These are phyloP conservation scores for Pachypeltis micranthus DNA, from an alignment of 1,140 invertebrate species.

Conservation along the genomic window DNA sequence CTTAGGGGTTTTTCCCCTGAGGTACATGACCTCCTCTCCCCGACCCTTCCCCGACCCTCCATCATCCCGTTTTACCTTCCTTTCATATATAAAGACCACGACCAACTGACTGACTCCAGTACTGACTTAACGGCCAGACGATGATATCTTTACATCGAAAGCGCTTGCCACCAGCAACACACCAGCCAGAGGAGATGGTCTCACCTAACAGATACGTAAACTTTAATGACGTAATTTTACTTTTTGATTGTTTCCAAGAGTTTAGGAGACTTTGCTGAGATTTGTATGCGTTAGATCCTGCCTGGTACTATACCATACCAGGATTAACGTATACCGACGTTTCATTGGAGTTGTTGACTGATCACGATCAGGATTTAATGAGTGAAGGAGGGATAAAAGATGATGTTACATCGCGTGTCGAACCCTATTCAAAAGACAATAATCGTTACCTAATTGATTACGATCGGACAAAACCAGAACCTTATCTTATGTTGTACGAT, in stretches of 20 bases:
- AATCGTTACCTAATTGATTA: conserved; percentile 36
- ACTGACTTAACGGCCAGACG: too few species aligned
- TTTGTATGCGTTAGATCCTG: conserved; percentile 22
- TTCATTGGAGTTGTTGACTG: conserved; percentile 38
- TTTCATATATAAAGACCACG: too few species aligned
- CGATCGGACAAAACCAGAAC: conserved; percentile 31
- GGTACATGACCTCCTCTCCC: too few species aligned
- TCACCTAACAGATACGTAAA: too few species aligned
- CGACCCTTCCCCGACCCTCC: too few species aligned
- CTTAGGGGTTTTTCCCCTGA: too few species aligned
- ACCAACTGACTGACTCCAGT: too few species aligned
- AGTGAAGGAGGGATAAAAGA: conserved; percentile 32
- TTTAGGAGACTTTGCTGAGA: conserved; percentile 30
- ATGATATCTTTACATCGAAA: too few species aligned
- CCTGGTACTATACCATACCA: conserved; percentile 33
- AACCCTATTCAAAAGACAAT: conserved; percentile 36
- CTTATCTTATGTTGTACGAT: conserved; percentile 39
- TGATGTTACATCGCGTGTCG: conserved; percentile 29
- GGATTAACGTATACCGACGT: conserved; percentile 34
- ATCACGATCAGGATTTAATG: conserved; percentile 31
- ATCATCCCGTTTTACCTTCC: too few species aligned
- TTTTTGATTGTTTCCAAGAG: conserved; percentile 37
- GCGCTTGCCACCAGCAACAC: too few species aligned
- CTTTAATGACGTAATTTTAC: too few species aligned
- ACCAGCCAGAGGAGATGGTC: too few species aligned